These are phyloP conservation scores for Falco rusticolus DNA, from an alignment of 2,797 vertebrate genomes.

Conservation along the genomic window DNA sequence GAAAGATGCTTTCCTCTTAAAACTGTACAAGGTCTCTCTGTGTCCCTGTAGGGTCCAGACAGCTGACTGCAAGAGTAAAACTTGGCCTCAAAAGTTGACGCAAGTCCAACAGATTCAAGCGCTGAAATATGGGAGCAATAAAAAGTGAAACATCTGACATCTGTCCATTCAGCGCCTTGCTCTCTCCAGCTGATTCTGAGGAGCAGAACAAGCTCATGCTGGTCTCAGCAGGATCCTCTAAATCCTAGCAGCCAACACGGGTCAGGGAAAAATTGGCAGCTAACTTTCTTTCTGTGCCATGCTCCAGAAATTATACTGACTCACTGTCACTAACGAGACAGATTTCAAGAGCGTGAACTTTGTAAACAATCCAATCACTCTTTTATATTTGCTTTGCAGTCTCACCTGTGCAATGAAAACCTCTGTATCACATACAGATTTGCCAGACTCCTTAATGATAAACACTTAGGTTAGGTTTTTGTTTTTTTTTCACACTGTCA, in stretches of 20 bases:
- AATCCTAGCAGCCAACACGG: neutral
- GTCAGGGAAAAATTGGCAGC: neutral
- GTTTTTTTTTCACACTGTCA: neutral
- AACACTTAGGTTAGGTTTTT: neutral
- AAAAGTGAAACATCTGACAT: neutral
- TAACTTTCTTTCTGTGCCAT: neutral
- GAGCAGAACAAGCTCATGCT: neutral
- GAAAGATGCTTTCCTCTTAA: neutral
- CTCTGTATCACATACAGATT: neutral
- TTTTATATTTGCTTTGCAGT: constrained; percentile 25
- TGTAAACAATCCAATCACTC: constrained; percentile 5
- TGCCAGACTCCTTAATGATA: neutral
- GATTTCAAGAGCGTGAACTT: constrained; percentile 5
- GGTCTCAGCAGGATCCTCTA: neutral
- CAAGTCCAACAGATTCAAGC: neutral
- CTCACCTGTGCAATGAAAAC: neutral
- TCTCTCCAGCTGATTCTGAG: neutral
- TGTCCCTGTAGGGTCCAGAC: neutral
- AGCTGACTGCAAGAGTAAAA: neutral
- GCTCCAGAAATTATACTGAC: neutral
- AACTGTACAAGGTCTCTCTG: neutral
- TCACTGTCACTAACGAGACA: neutral
- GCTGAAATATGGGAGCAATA: neutral
- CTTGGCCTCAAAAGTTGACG: neutral
- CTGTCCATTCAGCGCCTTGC: neutral